A percentile compares a stretch with the other conserved stretches of the same genome.
These are phyloP conservation scores for Boulengeromyrus knoepffleri DNA, from an alignment of 2,113 vertebrate genomes.

Conservation along the genomic window DNA sequence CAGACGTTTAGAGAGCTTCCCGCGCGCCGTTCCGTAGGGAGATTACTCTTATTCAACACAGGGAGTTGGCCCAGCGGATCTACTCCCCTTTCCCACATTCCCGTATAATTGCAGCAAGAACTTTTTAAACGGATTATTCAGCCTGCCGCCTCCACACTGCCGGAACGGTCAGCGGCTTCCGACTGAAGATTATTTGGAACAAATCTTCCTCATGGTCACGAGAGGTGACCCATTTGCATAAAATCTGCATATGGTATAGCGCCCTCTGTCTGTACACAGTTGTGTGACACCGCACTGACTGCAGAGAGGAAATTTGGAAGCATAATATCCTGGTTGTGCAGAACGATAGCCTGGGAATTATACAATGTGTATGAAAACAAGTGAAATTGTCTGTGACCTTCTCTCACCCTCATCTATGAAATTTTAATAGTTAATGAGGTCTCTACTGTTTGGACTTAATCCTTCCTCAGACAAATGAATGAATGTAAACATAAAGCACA, in stretches of 20 bases:
- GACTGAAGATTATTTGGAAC: conserved; percentile 6
- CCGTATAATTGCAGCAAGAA: conserved; percentile 8
- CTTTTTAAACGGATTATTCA: conserved; percentile 19
- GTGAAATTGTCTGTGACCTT: neutral
- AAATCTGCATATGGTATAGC: neutral
- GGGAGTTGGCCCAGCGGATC: neutral
- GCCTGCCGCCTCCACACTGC: neutral
- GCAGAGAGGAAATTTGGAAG: neutral
- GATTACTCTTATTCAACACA: conserved; percentile 22
- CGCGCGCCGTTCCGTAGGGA: conserved; percentile 3
- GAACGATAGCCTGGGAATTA: neutral
- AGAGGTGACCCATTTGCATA: neutral
- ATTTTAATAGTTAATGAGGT: neutral
- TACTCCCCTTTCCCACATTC: neutral
- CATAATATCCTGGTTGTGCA: neutral
- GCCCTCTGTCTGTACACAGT: neutral
- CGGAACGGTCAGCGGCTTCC: conserved; percentile 15
- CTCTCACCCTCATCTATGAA: neutral
- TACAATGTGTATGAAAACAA: neutral
- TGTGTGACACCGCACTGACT: neutral
- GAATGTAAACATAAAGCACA: neutral
- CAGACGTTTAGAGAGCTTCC: conserved; percentile 20
- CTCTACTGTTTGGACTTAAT: neutral
- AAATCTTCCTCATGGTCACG: neutral
- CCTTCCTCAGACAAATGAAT: neutral